phyloP scores from a whole-genome alignment of 2,888 invertebrate genomes.

The Galerucella calmariensis region DNA sequence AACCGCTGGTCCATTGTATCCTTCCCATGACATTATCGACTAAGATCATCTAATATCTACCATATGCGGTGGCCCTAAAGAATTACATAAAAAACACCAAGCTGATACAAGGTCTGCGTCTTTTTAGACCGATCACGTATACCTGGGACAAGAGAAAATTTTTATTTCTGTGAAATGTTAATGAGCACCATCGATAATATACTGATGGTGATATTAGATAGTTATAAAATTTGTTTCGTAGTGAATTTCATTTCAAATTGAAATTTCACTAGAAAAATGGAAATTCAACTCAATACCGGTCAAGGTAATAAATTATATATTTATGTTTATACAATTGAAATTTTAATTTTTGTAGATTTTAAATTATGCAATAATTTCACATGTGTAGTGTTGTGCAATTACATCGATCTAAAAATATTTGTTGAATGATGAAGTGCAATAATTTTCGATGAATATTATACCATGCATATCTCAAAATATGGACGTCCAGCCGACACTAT shows the following conservation, averaged over 20 bases:
- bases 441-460: too few species aligned
- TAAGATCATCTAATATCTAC: background rate
- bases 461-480: too few species aligned
- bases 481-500: too few species aligned
- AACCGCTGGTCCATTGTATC: background rate
- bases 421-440: too few species aligned
- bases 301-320: background rate
- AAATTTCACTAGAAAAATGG: background rate
- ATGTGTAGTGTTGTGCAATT: too few species aligned
- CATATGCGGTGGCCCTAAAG: conserved; percentile 6
- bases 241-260: too few species aligned
- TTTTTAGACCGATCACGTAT: background rate
- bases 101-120: background rate
- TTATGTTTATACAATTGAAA: background rate
- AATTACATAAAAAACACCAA: background rate
- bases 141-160: background rate
- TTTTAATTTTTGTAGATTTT: background rate
- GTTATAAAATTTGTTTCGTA: too few species aligned
- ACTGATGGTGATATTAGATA: too few species aligned
- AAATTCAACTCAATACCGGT: background rate
- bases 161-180: background rate
- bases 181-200: background rate
- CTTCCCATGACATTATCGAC: background rate
- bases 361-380: background rate
- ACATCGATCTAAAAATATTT: too few species aligned